Evolutionary conservation across 30 jellyfish, hydroid and myxozoan species (phyloP).

Genomic region (Morbakka virulenta): DNA sequence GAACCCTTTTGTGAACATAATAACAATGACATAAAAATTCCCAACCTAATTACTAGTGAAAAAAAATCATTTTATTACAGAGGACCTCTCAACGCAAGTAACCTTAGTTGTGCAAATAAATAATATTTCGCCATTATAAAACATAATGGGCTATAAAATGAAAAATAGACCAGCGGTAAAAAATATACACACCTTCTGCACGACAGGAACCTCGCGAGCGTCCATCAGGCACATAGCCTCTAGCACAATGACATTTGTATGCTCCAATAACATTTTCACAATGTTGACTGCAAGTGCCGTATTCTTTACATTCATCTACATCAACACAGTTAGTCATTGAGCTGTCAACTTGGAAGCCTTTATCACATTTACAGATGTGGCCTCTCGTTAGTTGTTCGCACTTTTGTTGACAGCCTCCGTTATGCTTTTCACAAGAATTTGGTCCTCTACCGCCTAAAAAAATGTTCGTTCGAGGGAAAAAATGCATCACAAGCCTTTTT

Average conservation of each 20-base stretch:
- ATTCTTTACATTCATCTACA: conserved; percentile 67
- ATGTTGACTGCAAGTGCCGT: conserved; percentile 82
- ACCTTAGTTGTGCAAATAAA: no score
- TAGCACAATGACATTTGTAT: conserved; percentile 76
- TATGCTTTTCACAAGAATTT: conserved; percentile 29
- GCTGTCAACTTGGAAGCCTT: conserved; percentile 53
- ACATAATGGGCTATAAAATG: no score
- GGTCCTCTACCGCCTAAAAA: background rate
- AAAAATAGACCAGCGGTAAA: no score
- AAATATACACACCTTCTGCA: conserved; percentile 90
- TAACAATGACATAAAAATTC: no score
- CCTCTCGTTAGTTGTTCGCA: conserved; percentile 73
- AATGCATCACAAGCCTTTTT: no score
- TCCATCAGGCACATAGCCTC: conserved; percentile 62
- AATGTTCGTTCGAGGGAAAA: no score
- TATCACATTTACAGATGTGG: conserved; percentile 68
- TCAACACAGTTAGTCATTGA: conserved; percentile 70
- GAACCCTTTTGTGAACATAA: no score
- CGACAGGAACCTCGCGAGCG: conserved; percentile 48
- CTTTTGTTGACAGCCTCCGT: conserved; percentile 74
- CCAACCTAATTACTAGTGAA: no score
- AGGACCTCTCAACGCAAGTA: no score
- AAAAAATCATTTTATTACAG: no score
- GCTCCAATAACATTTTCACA: conserved; percentile 72
- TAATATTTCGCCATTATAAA: no score